Percentiles rank a stretch among this genome's conserved stretches.
Conservation (phyloP, 2,113 vertebrate species). For the Entomyzon cyanotis region DNA sequence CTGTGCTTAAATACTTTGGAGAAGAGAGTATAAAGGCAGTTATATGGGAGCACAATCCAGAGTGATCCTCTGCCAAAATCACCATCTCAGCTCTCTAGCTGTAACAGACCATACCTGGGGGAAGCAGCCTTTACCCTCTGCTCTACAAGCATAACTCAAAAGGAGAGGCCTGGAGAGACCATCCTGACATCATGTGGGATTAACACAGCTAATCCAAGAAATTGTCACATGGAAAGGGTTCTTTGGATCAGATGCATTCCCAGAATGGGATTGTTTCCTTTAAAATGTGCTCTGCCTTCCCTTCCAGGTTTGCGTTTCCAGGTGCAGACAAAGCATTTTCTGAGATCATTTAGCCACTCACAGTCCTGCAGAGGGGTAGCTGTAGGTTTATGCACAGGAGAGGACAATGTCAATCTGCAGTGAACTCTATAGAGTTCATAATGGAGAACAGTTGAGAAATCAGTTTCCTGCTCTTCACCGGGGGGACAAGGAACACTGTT, state of each 20-base stretch:
- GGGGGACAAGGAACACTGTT: not conserved
- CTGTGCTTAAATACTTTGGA: not conserved
- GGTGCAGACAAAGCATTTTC: not conserved
- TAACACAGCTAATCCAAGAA: conserved; percentile 8
- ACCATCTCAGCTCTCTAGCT: not conserved
- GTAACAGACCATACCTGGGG: not conserved
- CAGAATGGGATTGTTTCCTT: not conserved
- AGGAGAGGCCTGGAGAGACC: not conserved
- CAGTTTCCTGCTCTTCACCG: conserved; percentile 23
- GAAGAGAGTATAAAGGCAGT: not conserved
- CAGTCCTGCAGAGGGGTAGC: not conserved
- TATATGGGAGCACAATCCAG: not conserved
- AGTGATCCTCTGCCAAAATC: not conserved
- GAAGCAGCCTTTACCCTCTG: not conserved
- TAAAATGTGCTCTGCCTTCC: not conserved
- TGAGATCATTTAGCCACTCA: not conserved
- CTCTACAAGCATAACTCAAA: not conserved
- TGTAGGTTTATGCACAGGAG: not conserved
- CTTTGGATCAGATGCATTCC: not conserved
- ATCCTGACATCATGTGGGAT: not conserved
- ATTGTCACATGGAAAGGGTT: not conserved
- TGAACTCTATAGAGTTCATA: not conserved
- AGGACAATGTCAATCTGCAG: not conserved
- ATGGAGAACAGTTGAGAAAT: conserved; percentile 22
- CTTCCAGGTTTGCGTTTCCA: not conserved